A percentile compares a stretch with the other conserved stretches of the same genome.
These are phyloP conservation scores for Otis tarda DNA, from an alignment of 2,113 vertebrate species.

Conservation along the genomic window DNA sequence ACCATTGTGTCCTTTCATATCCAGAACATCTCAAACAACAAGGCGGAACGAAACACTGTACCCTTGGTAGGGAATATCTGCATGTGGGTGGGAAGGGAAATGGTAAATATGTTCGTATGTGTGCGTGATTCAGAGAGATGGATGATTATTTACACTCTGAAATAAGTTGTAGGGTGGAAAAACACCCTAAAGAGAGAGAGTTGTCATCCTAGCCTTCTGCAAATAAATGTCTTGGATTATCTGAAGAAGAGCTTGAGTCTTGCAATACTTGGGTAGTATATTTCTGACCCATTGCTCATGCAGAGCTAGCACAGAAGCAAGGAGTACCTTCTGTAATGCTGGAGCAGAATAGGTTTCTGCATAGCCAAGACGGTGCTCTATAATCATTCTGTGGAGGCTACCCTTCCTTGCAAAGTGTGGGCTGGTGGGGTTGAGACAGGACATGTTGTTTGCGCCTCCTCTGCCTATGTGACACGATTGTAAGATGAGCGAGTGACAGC, in stretches of 20 bases:
- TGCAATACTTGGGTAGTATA: neutral
- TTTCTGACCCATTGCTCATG: neutral
- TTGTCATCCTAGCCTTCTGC: neutral
- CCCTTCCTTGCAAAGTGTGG: neutral
- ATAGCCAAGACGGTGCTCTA: neutral
- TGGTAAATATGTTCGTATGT: neutral
- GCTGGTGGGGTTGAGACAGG: neutral
- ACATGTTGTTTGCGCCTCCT: neutral
- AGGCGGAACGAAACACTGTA: conserved; percentile 89
- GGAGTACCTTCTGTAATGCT: neutral
- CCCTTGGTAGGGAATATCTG: conserved; percentile 83
- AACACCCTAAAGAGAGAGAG: neutral
- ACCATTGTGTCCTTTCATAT: conserved; percentile 97
- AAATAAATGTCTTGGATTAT: neutral
- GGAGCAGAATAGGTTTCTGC: neutral
- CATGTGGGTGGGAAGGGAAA: neutral
- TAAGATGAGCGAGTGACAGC: neutral
- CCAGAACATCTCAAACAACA: conserved; percentile 97
- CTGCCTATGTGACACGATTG: neutral
- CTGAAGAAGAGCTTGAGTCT: neutral
- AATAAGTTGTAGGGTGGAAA: neutral
- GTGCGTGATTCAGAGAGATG: neutral
- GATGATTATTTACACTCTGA: neutral
- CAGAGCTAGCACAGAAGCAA: neutral
- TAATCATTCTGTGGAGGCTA: neutral